Evolutionary conservation across 2,888 invertebrate genomes (phyloP).

Genomic region (Dimorphilus gyrociliatus): DNA sequence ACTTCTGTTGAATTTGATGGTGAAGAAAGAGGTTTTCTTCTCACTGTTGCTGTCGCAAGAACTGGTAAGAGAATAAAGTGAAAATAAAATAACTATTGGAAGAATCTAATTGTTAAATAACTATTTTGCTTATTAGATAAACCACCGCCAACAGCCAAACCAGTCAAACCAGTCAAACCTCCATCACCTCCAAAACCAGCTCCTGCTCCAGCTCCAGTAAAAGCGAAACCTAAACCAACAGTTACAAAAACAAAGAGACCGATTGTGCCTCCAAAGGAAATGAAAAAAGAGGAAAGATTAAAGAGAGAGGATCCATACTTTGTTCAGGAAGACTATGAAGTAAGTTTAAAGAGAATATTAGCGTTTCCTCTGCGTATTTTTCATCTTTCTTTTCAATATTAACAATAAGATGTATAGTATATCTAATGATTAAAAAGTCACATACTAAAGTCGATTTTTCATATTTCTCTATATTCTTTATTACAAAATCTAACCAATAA

Average conservation of each 20-base stretch:
- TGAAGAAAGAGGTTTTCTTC: conserved; percentile 26
- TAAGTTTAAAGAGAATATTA: conserved; percentile 5
- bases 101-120: background rate
- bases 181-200: conserved; percentile 1
- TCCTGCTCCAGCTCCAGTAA: conserved; percentile 8
- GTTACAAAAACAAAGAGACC: conserved; percentile 6
- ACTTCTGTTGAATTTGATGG: conserved; percentile 29
- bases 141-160: background rate
- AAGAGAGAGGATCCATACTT: conserved; percentile 28
- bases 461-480: no score
- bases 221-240: conserved; percentile 12
- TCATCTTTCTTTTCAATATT: background rate
- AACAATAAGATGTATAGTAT: background rate
- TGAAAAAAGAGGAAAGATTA: background rate
- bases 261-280: conserved; percentile 3
- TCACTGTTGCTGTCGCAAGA: conserved; percentile 27
- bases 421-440: background rate
- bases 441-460: background rate
- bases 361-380: no score
- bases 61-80: conserved; percentile 7
- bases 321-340: conserved; percentile 29
- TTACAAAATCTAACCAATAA: no score
- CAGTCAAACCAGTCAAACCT: conserved; percentile 4
- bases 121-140: background rate
- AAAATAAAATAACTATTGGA: background rate